Evolutionary conservation across 2,113 vertebrate genomes (phyloP).

Genomic region (Oenanthe oenanthe): DNA sequence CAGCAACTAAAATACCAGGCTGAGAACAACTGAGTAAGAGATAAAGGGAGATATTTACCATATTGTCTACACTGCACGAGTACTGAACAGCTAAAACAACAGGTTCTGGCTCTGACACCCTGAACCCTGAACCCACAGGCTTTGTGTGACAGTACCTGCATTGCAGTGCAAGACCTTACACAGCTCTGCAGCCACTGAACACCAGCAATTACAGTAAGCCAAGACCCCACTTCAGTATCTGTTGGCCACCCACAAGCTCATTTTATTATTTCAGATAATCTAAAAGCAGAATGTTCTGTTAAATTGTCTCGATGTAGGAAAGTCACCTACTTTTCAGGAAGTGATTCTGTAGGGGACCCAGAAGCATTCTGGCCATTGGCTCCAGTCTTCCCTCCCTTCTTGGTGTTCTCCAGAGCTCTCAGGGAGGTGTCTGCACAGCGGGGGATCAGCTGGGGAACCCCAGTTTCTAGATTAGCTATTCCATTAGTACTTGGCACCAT

Average conservation of each 20-base stretch:
- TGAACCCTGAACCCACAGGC: not conserved
- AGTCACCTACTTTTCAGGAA: slow-evolving; percentile 85
- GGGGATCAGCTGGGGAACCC: slow-evolving; percentile 85
- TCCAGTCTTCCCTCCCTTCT: slow-evolving; percentile 79
- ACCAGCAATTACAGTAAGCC: not conserved
- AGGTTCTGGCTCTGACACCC: not conserved
- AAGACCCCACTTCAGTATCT: not conserved
- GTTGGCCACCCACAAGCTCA: not conserved
- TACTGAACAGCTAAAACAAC: not conserved
- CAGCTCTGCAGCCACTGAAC: not conserved
- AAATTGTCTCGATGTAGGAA: not conserved
- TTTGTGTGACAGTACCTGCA: not conserved
- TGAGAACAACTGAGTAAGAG: not conserved
- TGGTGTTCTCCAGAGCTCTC: slow-evolving; percentile 81
- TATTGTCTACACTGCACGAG: not conserved
- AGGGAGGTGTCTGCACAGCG: slow-evolving; percentile 82
- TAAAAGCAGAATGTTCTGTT: not conserved
- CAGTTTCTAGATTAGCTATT: slow-evolving; percentile 75
- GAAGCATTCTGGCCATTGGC: slow-evolving; percentile 75
- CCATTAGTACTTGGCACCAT: slow-evolving; percentile 77
- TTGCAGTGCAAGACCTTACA: not conserved
- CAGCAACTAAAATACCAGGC: not conserved
- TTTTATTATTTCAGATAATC: rapidly evolving
- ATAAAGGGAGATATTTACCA: not conserved
- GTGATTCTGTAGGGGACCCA: slow-evolving; percentile 76